phyloP scores from a whole-genome alignment of 2,888 invertebrate species.

The Cryptosula pallasiana region DNA sequence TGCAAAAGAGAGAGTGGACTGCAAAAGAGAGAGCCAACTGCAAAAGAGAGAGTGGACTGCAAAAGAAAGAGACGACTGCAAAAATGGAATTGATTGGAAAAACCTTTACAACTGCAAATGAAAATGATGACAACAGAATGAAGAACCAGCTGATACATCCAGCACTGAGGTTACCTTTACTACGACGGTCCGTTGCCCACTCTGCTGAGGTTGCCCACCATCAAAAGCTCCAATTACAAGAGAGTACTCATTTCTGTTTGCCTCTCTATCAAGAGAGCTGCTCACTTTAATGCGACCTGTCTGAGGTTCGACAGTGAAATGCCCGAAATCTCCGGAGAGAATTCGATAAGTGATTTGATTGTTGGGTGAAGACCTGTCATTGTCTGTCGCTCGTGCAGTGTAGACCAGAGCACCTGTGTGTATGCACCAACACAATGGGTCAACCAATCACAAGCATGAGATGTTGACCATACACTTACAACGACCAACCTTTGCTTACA shows the following conservation, averaged over 20 bases:
- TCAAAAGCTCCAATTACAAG: neutral
- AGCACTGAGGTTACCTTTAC: constrained; percentile 1
- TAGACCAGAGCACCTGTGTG: neutral
- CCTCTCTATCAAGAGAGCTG: neutral
- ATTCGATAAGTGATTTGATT: neutral
- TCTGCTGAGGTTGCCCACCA: neutral
- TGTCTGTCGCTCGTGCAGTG: neutral
- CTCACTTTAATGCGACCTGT: neutral
- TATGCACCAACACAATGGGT: no score
- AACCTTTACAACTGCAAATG: no score
- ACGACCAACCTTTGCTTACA: no score
- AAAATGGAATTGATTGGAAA: no score
- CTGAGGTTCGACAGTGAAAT: neutral
- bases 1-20: no score
- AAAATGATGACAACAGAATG: no score
- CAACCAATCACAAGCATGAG: no score
- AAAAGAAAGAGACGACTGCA: no score
- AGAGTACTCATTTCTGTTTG: neutral
- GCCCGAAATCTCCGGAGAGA: neutral
- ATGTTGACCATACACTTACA: no score
- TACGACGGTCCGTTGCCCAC: constrained; percentile 9
- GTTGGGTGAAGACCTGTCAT: constrained; percentile 2
- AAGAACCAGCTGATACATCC: no score
- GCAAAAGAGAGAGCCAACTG: no score
- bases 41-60: no score